Conservation (phyloP, 2,797 vertebrate genomes). For the Hipposideros larvatus region DNA sequence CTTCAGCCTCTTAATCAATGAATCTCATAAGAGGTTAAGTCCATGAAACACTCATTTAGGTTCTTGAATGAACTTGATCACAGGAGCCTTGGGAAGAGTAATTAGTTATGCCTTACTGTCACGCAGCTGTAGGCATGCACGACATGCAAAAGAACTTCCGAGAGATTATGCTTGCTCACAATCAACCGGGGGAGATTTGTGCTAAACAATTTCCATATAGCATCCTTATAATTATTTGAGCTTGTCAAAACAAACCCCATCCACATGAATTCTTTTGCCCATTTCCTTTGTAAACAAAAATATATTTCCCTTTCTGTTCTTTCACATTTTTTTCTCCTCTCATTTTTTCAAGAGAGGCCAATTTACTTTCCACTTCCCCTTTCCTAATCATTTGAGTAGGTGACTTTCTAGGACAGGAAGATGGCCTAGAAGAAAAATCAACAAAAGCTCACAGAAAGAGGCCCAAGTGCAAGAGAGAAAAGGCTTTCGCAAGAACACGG, state of each 20-base stretch:
- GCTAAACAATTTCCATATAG: background rate
- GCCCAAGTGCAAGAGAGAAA: background rate
- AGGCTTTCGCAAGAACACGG: background rate
- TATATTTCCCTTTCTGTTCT: background rate
- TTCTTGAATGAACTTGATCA: background rate
- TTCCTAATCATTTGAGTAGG: background rate
- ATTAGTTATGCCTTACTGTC: background rate
- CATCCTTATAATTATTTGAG: background rate
- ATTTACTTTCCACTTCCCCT: background rate
- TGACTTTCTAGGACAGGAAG: background rate
- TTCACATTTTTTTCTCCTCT: constrained; percentile 1
- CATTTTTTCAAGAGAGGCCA: constrained; percentile 31
- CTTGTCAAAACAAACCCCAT: background rate
- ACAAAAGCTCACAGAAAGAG: background rate
- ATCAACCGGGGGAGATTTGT: background rate
- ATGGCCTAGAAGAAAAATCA: background rate
- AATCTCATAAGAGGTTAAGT: background rate
- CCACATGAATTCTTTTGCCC: background rate
- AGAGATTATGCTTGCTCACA: background rate
- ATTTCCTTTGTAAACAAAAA: constrained; percentile 63
- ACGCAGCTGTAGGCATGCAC: background rate
- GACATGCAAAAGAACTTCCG: background rate
- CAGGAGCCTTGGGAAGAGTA: background rate
- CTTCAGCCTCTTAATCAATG: background rate
- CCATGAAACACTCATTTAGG: background rate